Evolutionary conservation across 2,888 invertebrate genomes (phyloP), one percentile per base, ranked within the genome.

Genomic region (Orgyia antiqua): DNA sequence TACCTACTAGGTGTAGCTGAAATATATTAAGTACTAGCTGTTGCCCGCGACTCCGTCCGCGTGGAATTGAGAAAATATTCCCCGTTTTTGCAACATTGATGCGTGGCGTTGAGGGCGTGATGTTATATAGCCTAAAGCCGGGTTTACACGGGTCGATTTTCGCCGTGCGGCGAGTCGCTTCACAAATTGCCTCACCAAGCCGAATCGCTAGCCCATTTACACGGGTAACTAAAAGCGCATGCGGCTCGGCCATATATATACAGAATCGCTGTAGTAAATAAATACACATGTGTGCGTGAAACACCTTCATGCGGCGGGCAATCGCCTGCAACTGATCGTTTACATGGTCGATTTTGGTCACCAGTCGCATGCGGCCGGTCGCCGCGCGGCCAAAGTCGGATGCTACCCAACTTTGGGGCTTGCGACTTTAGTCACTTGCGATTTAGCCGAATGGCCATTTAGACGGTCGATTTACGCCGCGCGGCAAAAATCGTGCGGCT

Each of bases 341-440:
- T 20, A 20, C 20, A 20, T 9, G 20, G 20, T 20, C 20, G 20
- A 20, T 20, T 20, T 20, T 20, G 9, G 20, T 20, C 20, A 20
- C 20, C 20, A 20, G 20, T 20, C 20, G 20, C 20, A 20, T 20
- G 54, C 26, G 17, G 17, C 26, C 17, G 18, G 12, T 27, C 17
- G 26, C 37, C 42, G 42, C 18, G 18, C 27, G 27, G 26, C 15
- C 26, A 26, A 19, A 20, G 20, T 20, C 20, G 52, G 52, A 55
- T 52, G 56, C 54, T 56, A 56, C 51, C 46, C 48, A 52, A 57
- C 58, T 57, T 58, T 54, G 55, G 49, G 51, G 50, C 56, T 55
- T 52, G 57, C 50, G 50, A 50, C 53, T 55, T 57, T 51, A 53
- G 51, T 54, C 51, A 54, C 49, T 48, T 51, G 56, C 50, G 15